A percentile compares a stretch with the other conserved stretches of the same genome.
Evolutionary conservation across 2,888 invertebrate genomes (phyloP).

Genomic region (Netelia inedita): DNA sequence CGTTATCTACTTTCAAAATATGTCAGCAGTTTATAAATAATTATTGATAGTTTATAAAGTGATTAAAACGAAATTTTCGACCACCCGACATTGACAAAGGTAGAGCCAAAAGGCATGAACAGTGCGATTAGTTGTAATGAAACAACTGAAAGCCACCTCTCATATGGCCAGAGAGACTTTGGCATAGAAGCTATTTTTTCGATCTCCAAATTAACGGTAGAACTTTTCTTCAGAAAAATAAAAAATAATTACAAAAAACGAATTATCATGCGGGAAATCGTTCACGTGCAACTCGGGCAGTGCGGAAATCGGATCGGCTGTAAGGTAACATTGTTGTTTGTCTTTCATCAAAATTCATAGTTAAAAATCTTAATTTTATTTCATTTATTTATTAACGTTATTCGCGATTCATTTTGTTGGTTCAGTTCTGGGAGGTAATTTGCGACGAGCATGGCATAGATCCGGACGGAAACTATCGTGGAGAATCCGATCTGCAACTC

Average conservation of each 20-base stretch:
- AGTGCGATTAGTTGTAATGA: too few species aligned
- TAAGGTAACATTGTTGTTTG: conserved; percentile 86
- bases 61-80: conserved; percentile 8
- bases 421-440: conserved; percentile 92
- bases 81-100: not conserved
- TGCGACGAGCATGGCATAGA: conserved; percentile 89
- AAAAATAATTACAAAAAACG: conserved; percentile 73
- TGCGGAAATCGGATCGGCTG: conserved; percentile 95
- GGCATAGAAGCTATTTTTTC: conserved; percentile 18
- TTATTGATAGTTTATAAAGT: not conserved
- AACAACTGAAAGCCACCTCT: not conserved
- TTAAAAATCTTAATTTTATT: not conserved
- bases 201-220: conserved; percentile 58
- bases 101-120: too few species aligned
- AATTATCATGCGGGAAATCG: conserved; percentile 91
- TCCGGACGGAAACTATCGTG: conserved; percentile 86
- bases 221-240: conserved; percentile 1
- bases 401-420: not conserved
- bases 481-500: conserved; percentile 87
- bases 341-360: not conserved
- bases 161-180: not conserved
- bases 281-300: conserved; percentile 93
- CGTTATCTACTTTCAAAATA: too few species aligned
- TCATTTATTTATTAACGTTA: conserved; percentile 80
- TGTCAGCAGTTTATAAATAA: not conserved